phyloP scores from a whole-genome alignment of 35 echinoderm and acorn worm genomes.

The Holothuria glaberrima region DNA sequence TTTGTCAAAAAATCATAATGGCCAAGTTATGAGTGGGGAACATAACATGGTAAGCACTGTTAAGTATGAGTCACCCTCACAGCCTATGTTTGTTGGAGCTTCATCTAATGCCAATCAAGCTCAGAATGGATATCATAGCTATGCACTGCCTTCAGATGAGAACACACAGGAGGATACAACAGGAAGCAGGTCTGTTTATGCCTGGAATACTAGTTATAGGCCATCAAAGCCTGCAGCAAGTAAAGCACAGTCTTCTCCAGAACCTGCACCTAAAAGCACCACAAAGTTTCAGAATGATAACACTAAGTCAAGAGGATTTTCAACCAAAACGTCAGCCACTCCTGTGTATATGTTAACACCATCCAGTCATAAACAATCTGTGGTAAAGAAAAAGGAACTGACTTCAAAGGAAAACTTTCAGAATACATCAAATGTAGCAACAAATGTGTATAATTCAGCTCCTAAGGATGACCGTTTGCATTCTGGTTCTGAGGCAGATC shows the following conservation, averaged over 20 bases:
- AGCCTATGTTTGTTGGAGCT: too few species aligned
- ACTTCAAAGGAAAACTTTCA: too few species aligned
- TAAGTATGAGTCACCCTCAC: too few species aligned
- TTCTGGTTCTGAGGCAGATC: neutral
- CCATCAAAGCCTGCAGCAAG: slow-evolving; percentile 20
- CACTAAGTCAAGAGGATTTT: slow-evolving; percentile 39
- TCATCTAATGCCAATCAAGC: too few species aligned
- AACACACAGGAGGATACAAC: neutral
- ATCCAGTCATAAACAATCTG: too few species aligned
- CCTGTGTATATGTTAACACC: slow-evolving; percentile 22
- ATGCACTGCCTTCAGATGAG: too few species aligned
- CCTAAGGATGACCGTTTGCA: neutral
- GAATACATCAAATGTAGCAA: neutral
- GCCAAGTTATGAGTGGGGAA: too few species aligned
- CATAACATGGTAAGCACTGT: too few species aligned
- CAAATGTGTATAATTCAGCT: neutral
- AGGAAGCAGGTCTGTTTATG: neutral
- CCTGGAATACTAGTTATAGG: neutral
- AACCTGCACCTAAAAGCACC: neutral
- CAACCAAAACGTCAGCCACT: slow-evolving; percentile 82
- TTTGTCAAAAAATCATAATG: too few species aligned
- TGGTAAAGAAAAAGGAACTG: too few species aligned
- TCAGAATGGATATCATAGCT: too few species aligned
- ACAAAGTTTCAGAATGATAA: slow-evolving; percentile 23
- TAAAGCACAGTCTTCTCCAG: neutral